Percentiles rank a stretch among this genome's conserved stretches.
phyloP scores from a whole-genome alignment of 2,888 invertebrate genomes.

The Adineta ricciae region DNA sequence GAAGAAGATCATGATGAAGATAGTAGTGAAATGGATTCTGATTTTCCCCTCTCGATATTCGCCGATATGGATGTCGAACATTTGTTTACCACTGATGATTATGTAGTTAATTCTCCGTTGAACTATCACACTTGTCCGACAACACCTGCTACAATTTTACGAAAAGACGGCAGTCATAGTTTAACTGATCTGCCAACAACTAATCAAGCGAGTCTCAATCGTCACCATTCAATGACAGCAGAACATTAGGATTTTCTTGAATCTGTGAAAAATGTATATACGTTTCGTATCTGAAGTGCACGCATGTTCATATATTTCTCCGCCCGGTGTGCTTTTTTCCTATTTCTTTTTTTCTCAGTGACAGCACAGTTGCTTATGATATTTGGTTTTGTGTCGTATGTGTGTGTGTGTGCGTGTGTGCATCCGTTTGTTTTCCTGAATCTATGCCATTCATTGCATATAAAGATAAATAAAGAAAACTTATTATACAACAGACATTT shows the following conservation, averaged over 20 bases:
- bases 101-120: background rate
- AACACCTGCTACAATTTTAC: background rate
- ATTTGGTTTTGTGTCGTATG: background rate
- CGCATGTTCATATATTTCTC: background rate
- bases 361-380: conserved; percentile 15
- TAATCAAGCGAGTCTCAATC: background rate
- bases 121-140: background rate
- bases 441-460: background rate
- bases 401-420: background rate
- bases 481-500: background rate
- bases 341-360: background rate
- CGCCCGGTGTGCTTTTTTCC: background rate
- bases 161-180: background rate
- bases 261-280: background rate
- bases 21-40: background rate
- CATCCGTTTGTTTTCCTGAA: background rate
- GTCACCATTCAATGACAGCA: background rate
- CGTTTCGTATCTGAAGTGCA: background rate
- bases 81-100: background rate
- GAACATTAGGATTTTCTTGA: background rate
- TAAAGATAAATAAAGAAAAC: background rate
- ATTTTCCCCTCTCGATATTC: background rate
- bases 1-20: background rate
- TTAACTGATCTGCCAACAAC: background rate
- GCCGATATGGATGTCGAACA: background rate